Percentiles rank a stretch among this genome's conserved stretches.
Evolutionary conservation across 2,797 vertebrate species (phyloP).

Genomic region (Leuciscus waleckii): DNA sequence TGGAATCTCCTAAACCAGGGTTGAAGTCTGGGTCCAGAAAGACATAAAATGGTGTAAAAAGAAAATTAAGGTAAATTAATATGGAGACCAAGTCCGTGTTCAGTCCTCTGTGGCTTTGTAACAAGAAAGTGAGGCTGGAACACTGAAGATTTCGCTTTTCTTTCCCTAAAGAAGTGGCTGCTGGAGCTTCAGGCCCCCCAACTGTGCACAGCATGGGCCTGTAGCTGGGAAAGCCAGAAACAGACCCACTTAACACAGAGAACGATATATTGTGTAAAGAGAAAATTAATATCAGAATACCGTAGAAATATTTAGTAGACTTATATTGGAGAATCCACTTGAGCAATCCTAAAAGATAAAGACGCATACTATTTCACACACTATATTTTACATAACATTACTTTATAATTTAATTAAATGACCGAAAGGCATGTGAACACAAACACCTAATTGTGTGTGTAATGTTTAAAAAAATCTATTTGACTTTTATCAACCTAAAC

Average conservation of each 20-base stretch:
- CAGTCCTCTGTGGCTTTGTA: conserved; percentile 39
- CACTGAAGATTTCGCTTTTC: conserved; percentile 52
- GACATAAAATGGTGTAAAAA: conserved; percentile 13
- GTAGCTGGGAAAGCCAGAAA: conserved; percentile 46
- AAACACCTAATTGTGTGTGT: not conserved
- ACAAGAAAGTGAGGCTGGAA: conserved; percentile 43
- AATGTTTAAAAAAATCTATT: not conserved
- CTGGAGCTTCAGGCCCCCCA: conserved; percentile 55
- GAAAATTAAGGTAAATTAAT: conserved; percentile 1
- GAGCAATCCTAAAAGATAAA: not conserved
- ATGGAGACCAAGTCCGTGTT: conserved; percentile 4
- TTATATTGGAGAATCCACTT: not conserved
- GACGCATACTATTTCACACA: not conserved
- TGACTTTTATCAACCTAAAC: not conserved
- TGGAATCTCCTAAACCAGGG: conserved; percentile 4
- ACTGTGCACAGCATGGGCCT: conserved; percentile 60
- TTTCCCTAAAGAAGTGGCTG: conserved; percentile 48
- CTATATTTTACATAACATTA: not conserved
- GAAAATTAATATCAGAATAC: not conserved
- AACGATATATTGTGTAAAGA: not conserved
- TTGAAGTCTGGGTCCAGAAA: not conserved
- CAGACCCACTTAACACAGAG: conserved; percentile 12
- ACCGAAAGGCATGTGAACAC: not conserved
- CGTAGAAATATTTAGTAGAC: not conserved
- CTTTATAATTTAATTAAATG: not conserved